These are phyloP conservation scores for Anoplopoma fimbria DNA, from an alignment of 2,113 vertebrate species.

Conservation along the genomic window DNA sequence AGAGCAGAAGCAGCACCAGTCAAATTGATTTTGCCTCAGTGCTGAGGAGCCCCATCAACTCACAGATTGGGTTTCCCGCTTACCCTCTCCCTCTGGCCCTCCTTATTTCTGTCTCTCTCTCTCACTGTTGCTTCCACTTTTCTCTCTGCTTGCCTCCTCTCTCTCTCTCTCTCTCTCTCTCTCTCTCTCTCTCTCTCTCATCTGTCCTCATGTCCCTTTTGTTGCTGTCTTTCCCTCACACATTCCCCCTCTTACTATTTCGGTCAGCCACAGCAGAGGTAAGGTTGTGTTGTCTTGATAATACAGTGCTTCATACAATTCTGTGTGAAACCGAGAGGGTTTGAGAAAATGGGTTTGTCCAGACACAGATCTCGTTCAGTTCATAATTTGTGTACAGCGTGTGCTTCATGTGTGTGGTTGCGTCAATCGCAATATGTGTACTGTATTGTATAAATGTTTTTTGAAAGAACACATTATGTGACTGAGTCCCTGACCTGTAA, in stretches of 20 bases:
- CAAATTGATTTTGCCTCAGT: constrained; percentile 81
- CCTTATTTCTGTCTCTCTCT: constrained; percentile 48
- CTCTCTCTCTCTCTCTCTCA: constrained; percentile 12
- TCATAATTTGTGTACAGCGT: not conserved
- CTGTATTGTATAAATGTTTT: not conserved
- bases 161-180: not conserved
- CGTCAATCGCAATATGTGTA: not conserved
- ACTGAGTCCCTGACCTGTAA: not conserved
- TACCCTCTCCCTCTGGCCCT: constrained; percentile 64
- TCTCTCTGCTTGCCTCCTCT: constrained; percentile 9
- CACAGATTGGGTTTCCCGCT: constrained; percentile 76
- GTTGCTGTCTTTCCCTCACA: constrained; percentile 6
- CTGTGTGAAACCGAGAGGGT: not conserved
- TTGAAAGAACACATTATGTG: not conserved
- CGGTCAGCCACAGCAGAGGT: constrained; percentile 29
- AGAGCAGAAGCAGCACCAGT: constrained; percentile 73
- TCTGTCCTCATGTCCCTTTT: constrained; percentile 2
- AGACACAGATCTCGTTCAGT: not conserved
- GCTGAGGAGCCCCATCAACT: constrained; percentile 79
- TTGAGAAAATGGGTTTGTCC: constrained; percentile 15
- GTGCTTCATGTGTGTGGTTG: not conserved
- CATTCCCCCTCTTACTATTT: constrained; percentile 7
- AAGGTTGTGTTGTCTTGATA: constrained; percentile 27
- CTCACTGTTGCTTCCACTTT: constrained; percentile 39
- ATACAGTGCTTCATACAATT: not conserved